Percentiles rank a stretch among this genome's conserved stretches.
Evolutionary conservation across 1,140 invertebrate genomes (phyloP).

Genomic region (Eulimnadia texana): DNA sequence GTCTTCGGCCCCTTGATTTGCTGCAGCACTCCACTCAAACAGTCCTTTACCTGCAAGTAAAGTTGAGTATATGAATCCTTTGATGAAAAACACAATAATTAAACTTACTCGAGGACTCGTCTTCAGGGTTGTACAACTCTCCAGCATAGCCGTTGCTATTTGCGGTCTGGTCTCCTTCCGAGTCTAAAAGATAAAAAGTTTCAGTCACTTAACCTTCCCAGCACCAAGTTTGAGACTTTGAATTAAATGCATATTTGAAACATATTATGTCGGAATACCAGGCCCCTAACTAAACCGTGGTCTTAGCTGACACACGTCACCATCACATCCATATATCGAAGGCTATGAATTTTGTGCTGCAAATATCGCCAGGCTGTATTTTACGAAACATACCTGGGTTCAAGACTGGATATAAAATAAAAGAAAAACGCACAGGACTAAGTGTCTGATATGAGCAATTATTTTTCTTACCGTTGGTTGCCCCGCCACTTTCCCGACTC

Average conservation of each 20-base stretch:
- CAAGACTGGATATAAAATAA: neutral
- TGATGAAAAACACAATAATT: neutral
- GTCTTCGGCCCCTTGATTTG: neutral
- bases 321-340: neutral
- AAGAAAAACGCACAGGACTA: neutral
- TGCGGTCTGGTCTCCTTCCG: too few species aligned
- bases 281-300: too few species aligned
- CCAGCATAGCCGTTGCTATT: too few species aligned
- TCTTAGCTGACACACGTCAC: neutral
- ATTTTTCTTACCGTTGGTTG: neutral
- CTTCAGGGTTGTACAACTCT: neutral
- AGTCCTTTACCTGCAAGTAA: neutral
- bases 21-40: neutral
- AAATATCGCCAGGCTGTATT: slow-evolving; percentile 1
- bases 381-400: neutral
- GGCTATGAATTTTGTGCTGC: neutral
- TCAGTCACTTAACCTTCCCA: too few species aligned
- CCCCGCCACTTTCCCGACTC: slow-evolving; percentile 4
- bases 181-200: too few species aligned
- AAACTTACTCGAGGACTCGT: neutral
- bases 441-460: neutral
- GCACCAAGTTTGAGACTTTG: too few species aligned
- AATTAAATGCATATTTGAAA: too few species aligned
- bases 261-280: too few species aligned
- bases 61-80: neutral